A percentile compares a stretch with the other conserved stretches of the same genome.
These are phyloP conservation scores for Ypsolopha scabrella DNA, from an alignment of 2,888 invertebrate genomes.

Conservation along the genomic window DNA sequence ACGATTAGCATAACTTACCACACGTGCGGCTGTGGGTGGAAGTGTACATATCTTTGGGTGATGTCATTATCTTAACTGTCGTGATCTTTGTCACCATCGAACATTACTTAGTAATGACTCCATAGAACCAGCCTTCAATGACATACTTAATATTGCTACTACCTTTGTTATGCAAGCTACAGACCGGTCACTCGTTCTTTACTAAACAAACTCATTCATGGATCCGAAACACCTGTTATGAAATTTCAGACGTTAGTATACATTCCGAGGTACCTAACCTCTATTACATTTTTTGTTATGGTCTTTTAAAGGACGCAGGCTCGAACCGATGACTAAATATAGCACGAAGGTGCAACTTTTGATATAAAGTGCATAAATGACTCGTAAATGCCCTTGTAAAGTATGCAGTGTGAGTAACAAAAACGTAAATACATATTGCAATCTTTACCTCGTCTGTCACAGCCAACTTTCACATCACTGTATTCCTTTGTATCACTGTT, in stretches of 20 bases:
- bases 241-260: background rate
- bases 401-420: background rate
- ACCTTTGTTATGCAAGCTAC: constrained; percentile 35
- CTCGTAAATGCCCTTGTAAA: constrained; percentile 2
- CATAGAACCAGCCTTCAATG: constrained; percentile 24
- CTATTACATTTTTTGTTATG: background rate
- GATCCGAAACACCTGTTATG: constrained; percentile 32
- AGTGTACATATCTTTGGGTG: constrained; percentile 36
- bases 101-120: constrained; percentile 15
- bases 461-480: background rate
- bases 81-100: constrained; percentile 40
- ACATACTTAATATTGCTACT: constrained; percentile 29
- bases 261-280: background rate
- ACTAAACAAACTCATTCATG: constrained; percentile 33
- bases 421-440: background rate
- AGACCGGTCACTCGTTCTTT: constrained; percentile 32
- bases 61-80: constrained; percentile 50
- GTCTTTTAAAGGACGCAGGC: background rate
- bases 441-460: background rate
- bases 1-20: constrained; percentile 21
- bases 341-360: background rate
- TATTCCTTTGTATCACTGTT: background rate
- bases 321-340: background rate
- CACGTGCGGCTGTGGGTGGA: constrained; percentile 56
- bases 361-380: background rate